Base-by-base conservation (phyloP, 1,140 invertebrate genomes). In the Euura saliciscinereae region DNA sequence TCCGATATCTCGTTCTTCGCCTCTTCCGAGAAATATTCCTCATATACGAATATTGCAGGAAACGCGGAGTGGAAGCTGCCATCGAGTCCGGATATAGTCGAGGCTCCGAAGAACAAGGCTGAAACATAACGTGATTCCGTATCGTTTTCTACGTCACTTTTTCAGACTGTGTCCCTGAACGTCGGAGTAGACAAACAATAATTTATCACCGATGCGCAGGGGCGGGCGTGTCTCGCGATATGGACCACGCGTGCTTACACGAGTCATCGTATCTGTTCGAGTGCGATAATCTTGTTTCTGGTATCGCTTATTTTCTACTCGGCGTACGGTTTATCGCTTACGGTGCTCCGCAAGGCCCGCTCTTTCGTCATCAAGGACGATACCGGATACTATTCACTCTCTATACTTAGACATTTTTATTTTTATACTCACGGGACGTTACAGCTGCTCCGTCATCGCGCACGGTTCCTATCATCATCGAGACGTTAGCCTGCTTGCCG, bases 401-500 rank as follows among this genome's bases (percentile, higher is more conserved):
- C 13, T 59, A 28, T 28, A 28, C 51, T 0, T 3, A 59, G 13
- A n/a, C 51, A 4, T 59, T 8, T 59, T 28, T 59, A 11, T 59
- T n/a, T n/a, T 59, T n/a, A 6, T 59, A 59, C 51, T 59, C 51
- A 59, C 51, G 51, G 13, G 51, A 59, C 51, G 51, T 59, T 59
- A 59, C 13, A 8, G 13, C 51, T n/a, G 66, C 43, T 11, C 66
- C 66, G 8, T 67, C 66, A 42, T 67, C 43, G 7, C 28, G 28
- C 66, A 67, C 66, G 43, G 66, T 67, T 8, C 66, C 66, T 10
- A 67, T 42, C 43, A 67, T 42, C 43, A 67, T 42, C 43, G 66
- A 44, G 4, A 67, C 28, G 28, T 44, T 67, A 7, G 66, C 66
- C 8, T 67, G 66, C 8, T 73, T 68, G 1, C 77, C 76, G 45